A percentile compares a stretch with the other conserved stretches of the same genome.
Evolutionary conservation across 2,113 vertebrate species (phyloP).

Genomic region (Erythrolamprus reginae): DNA sequence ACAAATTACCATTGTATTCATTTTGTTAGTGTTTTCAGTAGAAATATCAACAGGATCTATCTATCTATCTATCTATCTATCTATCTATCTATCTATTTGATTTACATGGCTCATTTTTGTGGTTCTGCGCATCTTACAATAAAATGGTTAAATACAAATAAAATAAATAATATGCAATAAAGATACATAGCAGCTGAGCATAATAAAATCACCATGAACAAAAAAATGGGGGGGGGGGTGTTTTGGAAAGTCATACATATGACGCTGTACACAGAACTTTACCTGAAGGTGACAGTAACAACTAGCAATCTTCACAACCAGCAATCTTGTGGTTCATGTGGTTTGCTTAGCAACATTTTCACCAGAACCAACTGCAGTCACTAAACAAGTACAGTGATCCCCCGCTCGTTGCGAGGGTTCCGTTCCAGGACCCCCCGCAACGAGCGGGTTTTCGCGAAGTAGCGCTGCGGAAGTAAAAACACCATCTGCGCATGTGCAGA

Average conservation of each 20-base stretch:
- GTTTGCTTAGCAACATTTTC: background rate
- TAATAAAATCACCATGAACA: no score
- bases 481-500: no score
- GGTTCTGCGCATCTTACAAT: no score
- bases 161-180: no score
- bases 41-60: constrained; percentile 37
- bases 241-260: background rate
- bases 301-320: background rate
- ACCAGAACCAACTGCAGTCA: background rate
- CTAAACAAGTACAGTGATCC: background rate
- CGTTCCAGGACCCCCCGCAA: no score
- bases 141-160: no score
- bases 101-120: background rate
- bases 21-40: constrained; percentile 53
- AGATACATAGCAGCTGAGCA: no score
- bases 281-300: background rate
- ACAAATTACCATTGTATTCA: no score
- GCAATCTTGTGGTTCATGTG: background rate
- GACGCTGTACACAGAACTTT: background rate
- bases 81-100: background rate
- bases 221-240: background rate
- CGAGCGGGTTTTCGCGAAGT: no score
- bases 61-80: background rate
- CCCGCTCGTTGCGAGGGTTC: no score
- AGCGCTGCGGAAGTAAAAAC: no score